Percentiles rank a stretch among this genome's conserved stretches.
These are phyloP conservation scores for Scartelaos histophorus DNA, from an alignment of 2,113 vertebrate species.

Conservation along the genomic window DNA sequence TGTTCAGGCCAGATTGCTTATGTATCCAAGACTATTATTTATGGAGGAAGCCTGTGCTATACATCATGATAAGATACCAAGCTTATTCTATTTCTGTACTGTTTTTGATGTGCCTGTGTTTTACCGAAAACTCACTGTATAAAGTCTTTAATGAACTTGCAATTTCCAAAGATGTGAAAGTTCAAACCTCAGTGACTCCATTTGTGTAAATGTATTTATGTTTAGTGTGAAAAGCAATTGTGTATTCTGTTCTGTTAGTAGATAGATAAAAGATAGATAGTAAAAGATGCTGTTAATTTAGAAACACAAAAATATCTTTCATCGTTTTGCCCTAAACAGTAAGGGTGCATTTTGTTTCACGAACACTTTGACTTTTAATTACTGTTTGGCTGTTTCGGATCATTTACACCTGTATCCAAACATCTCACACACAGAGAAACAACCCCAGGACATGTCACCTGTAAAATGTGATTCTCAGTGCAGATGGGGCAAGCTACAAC, in stretches of 20 bases:
- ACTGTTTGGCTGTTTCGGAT: constrained; percentile 9
- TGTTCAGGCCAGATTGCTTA: constrained; percentile 16
- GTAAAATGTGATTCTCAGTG: neutral
- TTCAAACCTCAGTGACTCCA: neutral
- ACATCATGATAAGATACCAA: constrained; percentile 26
- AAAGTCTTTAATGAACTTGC: constrained; percentile 1
- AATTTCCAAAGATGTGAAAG: constrained; percentile 14
- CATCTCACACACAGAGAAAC: constrained; percentile 30
- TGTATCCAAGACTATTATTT: constrained; percentile 36
- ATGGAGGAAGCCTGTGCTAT: constrained; percentile 19
- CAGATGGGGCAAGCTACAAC: neutral
- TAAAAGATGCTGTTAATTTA: neutral
- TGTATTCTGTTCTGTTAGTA: neutral
- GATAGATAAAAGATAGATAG: too few relatives aligned
- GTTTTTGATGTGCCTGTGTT: neutral
- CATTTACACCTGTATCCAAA: constrained; percentile 35
- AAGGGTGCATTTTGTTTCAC: constrained; percentile 46
- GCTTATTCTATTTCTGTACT: constrained; percentile 28
- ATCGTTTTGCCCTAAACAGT: constrained; percentile 25
- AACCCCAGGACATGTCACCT: neutral
- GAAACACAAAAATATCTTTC: neutral
- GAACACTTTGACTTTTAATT: constrained; percentile 23
- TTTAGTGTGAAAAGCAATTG: neutral
- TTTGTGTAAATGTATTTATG: neutral
- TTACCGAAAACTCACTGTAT: constrained; percentile 2